Conservation (phyloP, 2,113 vertebrate species). For the Haliaeetus leucogaster region DNA sequence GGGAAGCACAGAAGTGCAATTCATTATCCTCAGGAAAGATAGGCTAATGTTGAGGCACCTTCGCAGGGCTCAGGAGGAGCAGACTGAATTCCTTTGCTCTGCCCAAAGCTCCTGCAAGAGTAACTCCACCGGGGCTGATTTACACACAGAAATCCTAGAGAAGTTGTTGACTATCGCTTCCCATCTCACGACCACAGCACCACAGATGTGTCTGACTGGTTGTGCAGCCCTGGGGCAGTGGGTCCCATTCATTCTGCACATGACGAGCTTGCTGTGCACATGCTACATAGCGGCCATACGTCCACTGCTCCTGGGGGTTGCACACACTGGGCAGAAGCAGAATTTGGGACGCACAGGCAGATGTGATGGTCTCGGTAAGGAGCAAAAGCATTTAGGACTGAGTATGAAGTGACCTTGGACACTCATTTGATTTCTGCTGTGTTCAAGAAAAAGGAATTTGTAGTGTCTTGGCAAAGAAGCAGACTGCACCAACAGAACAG, state of each 20-base stretch:
- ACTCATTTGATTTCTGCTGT: background rate
- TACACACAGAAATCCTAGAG: background rate
- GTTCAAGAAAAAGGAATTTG: background rate
- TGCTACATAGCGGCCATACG: accelerated
- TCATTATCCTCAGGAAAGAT: background rate
- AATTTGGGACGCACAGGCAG: background rate
- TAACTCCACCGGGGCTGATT: background rate
- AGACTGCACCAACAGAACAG: background rate
- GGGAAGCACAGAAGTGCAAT: background rate
- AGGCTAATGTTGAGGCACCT: background rate
- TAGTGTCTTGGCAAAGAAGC: background rate
- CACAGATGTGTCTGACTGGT: background rate
- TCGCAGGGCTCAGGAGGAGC: background rate
- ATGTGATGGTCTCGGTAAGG: background rate
- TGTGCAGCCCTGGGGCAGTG: accelerated
- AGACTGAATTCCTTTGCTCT: background rate
- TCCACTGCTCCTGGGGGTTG: background rate
- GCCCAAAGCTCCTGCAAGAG: background rate
- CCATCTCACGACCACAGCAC: background rate
- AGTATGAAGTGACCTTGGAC: background rate
- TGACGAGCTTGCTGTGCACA: background rate
- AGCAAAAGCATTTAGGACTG: background rate
- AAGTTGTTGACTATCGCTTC: background rate
- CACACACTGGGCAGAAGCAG: background rate
- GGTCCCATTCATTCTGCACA: background rate